A percentile compares a stretch with the other conserved stretches of the same genome.
Evolutionary conservation across 2,797 vertebrate genomes (phyloP).

Genomic region (Esox lucius): DNA sequence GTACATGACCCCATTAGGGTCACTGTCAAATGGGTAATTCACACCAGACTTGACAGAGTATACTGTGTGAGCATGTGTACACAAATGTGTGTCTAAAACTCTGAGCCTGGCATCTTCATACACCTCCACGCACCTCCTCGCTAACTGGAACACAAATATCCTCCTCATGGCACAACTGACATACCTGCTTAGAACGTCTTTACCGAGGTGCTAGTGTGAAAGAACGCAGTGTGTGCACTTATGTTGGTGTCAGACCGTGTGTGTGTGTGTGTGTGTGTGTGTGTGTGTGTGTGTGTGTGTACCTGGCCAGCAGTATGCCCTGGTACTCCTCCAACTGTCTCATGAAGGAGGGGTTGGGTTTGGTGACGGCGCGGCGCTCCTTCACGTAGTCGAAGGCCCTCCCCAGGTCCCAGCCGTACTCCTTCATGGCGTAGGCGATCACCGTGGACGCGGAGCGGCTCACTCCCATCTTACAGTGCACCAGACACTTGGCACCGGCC

Average conservation of each 20-base stretch:
- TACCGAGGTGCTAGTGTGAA: not conserved
- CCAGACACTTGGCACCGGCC: constrained; percentile 93
- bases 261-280: not conserved
- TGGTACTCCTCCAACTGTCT: constrained; percentile 97
- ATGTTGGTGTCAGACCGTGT: too few species aligned
- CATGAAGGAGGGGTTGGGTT: constrained; percentile 98
- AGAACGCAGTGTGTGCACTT: not conserved
- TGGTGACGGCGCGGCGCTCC: constrained; percentile 88
- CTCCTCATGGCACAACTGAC: not conserved
- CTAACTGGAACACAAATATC: too few species aligned
- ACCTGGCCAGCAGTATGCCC: constrained; percentile 96
- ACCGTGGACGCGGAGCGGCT: constrained; percentile 96
- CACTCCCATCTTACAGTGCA: constrained; percentile 99
- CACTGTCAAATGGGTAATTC: not conserved
- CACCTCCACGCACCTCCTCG: too few species aligned
- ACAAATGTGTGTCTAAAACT: not conserved
- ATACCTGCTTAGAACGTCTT: not conserved
- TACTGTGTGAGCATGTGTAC: not conserved
- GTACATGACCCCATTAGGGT: not conserved
- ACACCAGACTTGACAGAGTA: not conserved
- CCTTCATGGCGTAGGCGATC: constrained; percentile 98
- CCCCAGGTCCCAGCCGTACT: constrained; percentile 96
- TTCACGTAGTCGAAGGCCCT: constrained; percentile 93
- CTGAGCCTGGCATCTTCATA: too few species aligned
- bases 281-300: not conserved